These are phyloP conservation scores for Bursaphelenchus okinawaensis DNA, from an alignment of 2,888 invertebrate species.

Conservation along the genomic window DNA sequence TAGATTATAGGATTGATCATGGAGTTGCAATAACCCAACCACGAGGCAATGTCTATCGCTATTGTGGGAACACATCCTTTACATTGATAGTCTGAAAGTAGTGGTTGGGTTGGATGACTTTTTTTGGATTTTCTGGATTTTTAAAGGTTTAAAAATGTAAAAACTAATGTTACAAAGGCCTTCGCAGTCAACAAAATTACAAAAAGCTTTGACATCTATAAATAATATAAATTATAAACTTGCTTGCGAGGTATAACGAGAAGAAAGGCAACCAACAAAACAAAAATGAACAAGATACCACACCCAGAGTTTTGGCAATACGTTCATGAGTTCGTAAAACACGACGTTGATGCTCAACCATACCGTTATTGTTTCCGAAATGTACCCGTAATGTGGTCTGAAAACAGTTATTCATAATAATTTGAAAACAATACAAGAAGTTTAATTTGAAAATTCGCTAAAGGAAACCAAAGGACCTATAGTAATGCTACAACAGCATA, in stretches of 20 bases:
- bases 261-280: slow-evolving; percentile 66
- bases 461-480: background rate
- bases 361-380: slow-evolving; percentile 55
- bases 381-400: slow-evolving; percentile 56
- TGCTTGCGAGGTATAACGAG: slow-evolving; percentile 63
- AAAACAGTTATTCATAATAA: slow-evolving; percentile 6
- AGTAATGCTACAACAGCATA: too few relatives aligned
- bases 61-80: slow-evolving; percentile 50
- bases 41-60: slow-evolving; percentile 54
- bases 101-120: too few relatives aligned
- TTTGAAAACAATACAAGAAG: background rate
- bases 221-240: slow-evolving; percentile 42
- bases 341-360: slow-evolving; percentile 56
- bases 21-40: slow-evolving; percentile 58
- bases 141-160: background rate
- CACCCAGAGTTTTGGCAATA: slow-evolving; percentile 65
- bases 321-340: slow-evolving; percentile 61
- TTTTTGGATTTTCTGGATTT: background rate
- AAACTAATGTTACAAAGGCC: too few relatives aligned
- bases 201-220: slow-evolving; percentile 3
- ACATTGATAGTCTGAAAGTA: slow-evolving; percentile 53
- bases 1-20: slow-evolving; percentile 58
- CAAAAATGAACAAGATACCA: slow-evolving; percentile 65
- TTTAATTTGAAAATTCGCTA: background rate
- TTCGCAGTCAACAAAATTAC: too few relatives aligned